Conservation (phyloP, 2,888 invertebrate genomes). For the Acrobeloides nanus region DNA sequence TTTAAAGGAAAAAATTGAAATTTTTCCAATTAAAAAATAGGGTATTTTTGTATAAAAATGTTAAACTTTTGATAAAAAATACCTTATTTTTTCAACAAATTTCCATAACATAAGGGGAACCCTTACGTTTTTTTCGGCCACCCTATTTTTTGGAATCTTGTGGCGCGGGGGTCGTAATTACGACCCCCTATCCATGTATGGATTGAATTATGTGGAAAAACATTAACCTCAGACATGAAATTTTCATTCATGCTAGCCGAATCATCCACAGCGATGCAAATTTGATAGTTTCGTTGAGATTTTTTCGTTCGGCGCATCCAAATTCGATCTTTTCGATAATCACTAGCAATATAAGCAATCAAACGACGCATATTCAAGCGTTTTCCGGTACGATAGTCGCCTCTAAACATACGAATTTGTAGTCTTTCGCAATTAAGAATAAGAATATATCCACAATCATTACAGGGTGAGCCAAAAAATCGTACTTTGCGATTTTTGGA, state of each 20-base stretch:
- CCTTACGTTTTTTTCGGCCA: no score
- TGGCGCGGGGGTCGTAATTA: no score
- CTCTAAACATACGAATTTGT: constrained; percentile 57
- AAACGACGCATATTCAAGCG: constrained; percentile 96
- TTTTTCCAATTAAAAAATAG: no score
- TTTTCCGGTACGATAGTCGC: constrained; percentile 91
- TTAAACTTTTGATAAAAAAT: no score
- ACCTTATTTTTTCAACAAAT: no score
- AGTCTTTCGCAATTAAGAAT: not conserved
- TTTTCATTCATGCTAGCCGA: constrained; percentile 67
- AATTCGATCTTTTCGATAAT: constrained; percentile 96
- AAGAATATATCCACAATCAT: not conserved
- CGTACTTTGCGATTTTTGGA: no score
- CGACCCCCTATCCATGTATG: no score
- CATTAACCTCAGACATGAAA: constrained; percentile 60
- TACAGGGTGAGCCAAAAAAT: no score
- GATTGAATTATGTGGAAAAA: not conserved
- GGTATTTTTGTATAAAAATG: no score
- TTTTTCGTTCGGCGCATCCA: constrained; percentile 93
- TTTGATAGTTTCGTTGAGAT: constrained; percentile 88
- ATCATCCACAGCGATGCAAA: constrained; percentile 90
- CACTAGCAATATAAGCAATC: constrained; percentile 95
- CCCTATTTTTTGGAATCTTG: no score
- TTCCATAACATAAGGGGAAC: no score
- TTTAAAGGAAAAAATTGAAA: no score